Percentiles rank a stretch among this genome's conserved stretches.
These are phyloP conservation scores for Yasuhikotakia modesta DNA, from an alignment of 2,797 vertebrate genomes.

Conservation along the genomic window DNA sequence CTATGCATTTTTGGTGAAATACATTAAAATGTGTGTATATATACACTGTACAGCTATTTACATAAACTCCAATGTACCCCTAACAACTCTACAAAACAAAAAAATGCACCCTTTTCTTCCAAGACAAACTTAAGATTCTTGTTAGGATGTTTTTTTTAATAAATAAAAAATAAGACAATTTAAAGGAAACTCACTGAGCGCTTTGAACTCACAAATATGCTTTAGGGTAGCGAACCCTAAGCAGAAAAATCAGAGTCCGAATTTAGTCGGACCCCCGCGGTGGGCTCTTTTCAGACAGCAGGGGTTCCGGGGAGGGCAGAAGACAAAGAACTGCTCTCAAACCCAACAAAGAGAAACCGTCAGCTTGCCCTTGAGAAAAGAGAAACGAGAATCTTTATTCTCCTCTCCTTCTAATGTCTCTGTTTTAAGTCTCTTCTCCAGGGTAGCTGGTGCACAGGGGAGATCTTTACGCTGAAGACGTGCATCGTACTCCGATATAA, in stretches of 20 bases:
- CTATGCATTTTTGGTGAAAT: not conserved
- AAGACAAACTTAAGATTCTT: not conserved
- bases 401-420: conserved; percentile 51
- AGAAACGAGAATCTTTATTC: conserved; percentile 50
- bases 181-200: conserved; percentile 21
- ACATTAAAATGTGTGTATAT: not conserved
- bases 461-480: conserved; percentile 48
- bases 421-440: conserved; percentile 50
- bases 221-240: conserved; percentile 29
- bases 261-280: conserved; percentile 48
- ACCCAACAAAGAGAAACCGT: conserved; percentile 43
- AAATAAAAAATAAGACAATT: conserved; percentile 22
- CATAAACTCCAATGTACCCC: not conserved
- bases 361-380: conserved; percentile 40
- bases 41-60: not conserved
- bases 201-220: conserved; percentile 25
- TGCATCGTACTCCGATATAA: conserved; percentile 52
- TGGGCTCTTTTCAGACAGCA: conserved; percentile 48
- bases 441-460: conserved; percentile 46
- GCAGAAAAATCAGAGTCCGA: conserved; percentile 38
- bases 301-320: conserved; percentile 39
- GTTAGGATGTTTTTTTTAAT: conserved; percentile 11
- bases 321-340: conserved; percentile 57
- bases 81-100: not conserved
- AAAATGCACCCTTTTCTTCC: not conserved